Evolutionary conservation across 2,113 vertebrate species (phyloP).

Genomic region (Cynocephalus volans): DNA sequence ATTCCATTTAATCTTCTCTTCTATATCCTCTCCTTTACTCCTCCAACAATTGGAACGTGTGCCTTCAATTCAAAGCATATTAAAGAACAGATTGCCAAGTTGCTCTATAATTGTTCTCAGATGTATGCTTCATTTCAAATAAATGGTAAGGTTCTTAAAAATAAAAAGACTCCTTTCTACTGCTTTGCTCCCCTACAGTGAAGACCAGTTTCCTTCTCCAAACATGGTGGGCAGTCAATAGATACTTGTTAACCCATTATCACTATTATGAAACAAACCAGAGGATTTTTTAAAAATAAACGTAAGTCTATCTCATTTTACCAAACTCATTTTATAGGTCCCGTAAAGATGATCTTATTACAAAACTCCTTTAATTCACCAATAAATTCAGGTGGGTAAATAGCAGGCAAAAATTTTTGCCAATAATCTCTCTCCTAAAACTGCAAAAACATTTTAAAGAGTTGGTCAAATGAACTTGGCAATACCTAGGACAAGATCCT

Average conservation of each 20-base stretch:
- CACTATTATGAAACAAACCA: not conserved
- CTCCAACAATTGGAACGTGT: slow-evolving; percentile 54
- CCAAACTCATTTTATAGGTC: not conserved
- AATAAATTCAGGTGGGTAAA: not conserved
- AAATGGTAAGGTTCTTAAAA: slow-evolving; percentile 61
- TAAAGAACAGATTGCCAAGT: slow-evolving; percentile 54
- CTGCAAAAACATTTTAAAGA: slow-evolving; percentile 22
- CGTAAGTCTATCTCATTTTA: not conserved
- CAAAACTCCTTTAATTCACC: not conserved
- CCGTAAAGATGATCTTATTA: slow-evolving; percentile 26
- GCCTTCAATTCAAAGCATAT: slow-evolving; percentile 69
- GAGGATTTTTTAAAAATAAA: slow-evolving; percentile 47
- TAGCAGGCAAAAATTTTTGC: not conserved
- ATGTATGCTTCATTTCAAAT: slow-evolving; percentile 55
- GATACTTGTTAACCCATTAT: not conserved
- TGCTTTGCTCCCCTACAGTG: not conserved
- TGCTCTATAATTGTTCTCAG: slow-evolving; percentile 73
- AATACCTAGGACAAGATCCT: not conserved
- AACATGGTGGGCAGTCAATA: not conserved
- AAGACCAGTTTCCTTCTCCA: slow-evolving; percentile 39
- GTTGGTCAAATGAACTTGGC: not conserved
- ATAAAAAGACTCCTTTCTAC: slow-evolving; percentile 28
- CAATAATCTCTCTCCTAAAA: slow-evolving; percentile 29
- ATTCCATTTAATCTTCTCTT: not conserved
- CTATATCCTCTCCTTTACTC: slow-evolving; percentile 22